A percentile compares a stretch with the other conserved stretches of the same genome.
These are phyloP conservation scores for Mormyrus lacerda DNA, from an alignment of 2,113 vertebrate genomes.

Conservation along the genomic window DNA sequence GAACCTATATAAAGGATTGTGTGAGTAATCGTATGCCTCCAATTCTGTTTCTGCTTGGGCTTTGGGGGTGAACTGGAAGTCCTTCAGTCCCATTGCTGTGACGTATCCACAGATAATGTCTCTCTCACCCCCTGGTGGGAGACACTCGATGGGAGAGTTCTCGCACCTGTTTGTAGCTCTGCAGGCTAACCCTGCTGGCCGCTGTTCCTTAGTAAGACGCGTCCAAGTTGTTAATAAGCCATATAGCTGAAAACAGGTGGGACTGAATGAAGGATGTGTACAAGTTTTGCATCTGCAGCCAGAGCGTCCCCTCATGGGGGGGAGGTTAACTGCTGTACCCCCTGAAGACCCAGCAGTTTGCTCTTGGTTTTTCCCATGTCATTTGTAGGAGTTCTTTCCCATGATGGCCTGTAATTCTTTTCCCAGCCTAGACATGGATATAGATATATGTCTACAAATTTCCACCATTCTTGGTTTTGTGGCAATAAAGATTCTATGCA, in stretches of 20 bases:
- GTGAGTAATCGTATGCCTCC: neutral
- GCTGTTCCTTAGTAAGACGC: neutral
- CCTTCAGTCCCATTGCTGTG: neutral
- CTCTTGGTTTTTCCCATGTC: neutral
- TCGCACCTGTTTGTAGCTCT: neutral
- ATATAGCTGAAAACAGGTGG: neutral
- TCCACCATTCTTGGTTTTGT: neutral
- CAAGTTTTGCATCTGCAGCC: constrained; percentile 7
- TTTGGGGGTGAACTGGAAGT: neutral
- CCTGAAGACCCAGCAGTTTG: neutral
- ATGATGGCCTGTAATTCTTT: neutral
- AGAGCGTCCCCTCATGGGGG: neutral
- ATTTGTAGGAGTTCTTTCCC: neutral
- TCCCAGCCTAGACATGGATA: neutral
- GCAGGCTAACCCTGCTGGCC: neutral
- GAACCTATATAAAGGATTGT: neutral
- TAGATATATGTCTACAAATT: neutral
- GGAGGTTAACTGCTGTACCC: neutral
- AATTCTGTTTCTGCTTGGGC: neutral
- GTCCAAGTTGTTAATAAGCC: neutral
- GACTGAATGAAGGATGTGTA: neutral
- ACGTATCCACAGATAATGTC: neutral
- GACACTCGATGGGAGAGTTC: neutral
- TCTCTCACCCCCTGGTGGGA: neutral
- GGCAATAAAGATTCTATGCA: neutral